Percentiles rank a stretch among this genome's conserved stretches.
Evolutionary conservation across 92 coral and sea anemone genomes (phyloP).

Genomic region (Epizoanthus illoricatus): DNA sequence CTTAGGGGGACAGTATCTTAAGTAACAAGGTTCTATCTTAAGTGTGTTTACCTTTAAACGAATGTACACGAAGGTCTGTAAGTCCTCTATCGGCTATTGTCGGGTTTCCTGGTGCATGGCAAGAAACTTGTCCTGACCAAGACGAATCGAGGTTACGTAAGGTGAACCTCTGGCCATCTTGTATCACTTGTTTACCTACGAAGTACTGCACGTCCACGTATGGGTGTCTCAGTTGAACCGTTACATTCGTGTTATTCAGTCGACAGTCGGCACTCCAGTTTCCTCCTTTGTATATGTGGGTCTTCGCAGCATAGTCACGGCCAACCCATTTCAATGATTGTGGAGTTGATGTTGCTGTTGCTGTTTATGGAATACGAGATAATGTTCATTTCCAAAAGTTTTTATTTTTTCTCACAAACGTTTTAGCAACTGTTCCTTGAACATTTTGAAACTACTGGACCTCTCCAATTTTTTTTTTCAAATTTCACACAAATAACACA

Average conservation of each 20-base stretch:
- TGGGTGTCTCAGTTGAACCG: not conserved
- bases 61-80: not conserved
- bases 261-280: conserved; percentile 25
- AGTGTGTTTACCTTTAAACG: not conserved
- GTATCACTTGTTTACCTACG: not conserved
- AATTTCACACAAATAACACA: no score
- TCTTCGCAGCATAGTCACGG: no score
- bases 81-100: not conserved
- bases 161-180: not conserved
- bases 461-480: no score
- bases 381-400: no score
- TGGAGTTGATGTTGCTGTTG: no score
- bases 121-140: not conserved
- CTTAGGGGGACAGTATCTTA: no score
- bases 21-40: no score
- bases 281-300: not conserved
- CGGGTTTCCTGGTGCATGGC: not conserved
- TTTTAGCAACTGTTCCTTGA: no score
- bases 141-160: not conserved
- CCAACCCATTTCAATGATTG: no score
- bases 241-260: not conserved
- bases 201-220: not conserved
- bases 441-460: no score
- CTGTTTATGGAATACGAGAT: no score
- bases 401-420: no score